Conservation (phyloP, 1,140 invertebrate genomes). For the Drosophila ironensis region DNA sequence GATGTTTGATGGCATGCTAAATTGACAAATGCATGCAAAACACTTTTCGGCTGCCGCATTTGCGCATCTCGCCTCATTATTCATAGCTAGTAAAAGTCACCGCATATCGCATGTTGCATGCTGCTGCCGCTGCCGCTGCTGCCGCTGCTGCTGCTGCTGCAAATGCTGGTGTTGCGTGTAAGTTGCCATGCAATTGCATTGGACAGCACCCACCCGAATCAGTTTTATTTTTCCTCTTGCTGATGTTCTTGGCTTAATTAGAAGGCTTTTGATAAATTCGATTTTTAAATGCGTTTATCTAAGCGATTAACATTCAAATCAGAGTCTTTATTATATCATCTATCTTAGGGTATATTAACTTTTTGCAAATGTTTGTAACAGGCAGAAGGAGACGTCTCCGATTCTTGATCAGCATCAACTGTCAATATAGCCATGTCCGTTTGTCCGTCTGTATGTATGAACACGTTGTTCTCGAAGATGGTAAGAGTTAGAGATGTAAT, state of each 20-base stretch:
- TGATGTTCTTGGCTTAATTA: slow-evolving; percentile 10
- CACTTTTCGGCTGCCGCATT: slow-evolving; percentile 57
- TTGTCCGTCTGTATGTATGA: no score
- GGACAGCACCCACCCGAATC: not conserved
- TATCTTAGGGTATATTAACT: no score
- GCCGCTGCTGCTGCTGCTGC: slow-evolving; percentile 2
- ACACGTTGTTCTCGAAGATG: no score
- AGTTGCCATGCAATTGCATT: slow-evolving; percentile 54
- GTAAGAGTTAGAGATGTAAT: no score
- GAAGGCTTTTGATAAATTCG: not conserved
- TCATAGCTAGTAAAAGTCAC: slow-evolving; percentile 63
- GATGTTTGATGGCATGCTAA: slow-evolving; percentile 78
- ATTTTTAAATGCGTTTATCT: no score
- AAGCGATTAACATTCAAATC: no score
- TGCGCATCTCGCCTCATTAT: slow-evolving; percentile 52
- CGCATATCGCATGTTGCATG: no score
- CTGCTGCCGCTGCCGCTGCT: slow-evolving; percentile 9
- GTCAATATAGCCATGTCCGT: no score
- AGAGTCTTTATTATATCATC: no score
- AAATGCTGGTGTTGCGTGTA: slow-evolving; percentile 45
- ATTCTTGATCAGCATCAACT: no score
- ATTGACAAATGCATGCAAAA: slow-evolving; percentile 70
- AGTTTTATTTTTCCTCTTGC: not conserved
- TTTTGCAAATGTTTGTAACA: no score
- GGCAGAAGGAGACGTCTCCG: no score